Evolutionary conservation across 2,113 vertebrate species (phyloP), one percentile per base, ranked within the genome.

Genomic region (Macquaria australasica): DNA sequence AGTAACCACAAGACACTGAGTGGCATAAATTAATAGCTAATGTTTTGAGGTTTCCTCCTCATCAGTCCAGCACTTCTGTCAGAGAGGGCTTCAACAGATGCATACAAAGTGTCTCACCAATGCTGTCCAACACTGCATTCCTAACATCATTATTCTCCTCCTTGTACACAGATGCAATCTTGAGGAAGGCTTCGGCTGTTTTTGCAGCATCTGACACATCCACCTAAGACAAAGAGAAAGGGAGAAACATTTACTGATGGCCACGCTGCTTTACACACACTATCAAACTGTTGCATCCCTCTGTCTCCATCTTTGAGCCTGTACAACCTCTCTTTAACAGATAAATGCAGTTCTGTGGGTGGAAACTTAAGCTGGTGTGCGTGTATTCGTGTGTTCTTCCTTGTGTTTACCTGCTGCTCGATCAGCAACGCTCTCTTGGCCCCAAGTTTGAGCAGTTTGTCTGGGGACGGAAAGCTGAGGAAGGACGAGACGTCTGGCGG

Each of bases 121-220:
- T 79, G 66, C 93, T 96, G 56, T 96, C 95, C 93, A 96, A 81
- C 37, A 96, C 95, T 1, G 97, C 97, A 0, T 89, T 91, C 94
- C 96, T 97, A 51, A 99, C 96, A 1, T 96, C 96, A 0, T 89
- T 63, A 15, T 94, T 88, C 28, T 98, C 97, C 12, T 98, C 98
- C 89, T 97, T 98, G 92, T 97, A 99, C 87, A 99, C 97, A 0
- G 97, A 99, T 0, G 98, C 96, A 88, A 99, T 97, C 93, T 98
- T 98, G 74, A 99, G 93, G 73, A 99, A 97, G 53, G 96, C 94
- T 34, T 95, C 95, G 2, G 97, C 97, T 53, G 97, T 97, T 90
- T 97, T 97, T 48, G 95, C 89, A 1, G 96, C 94, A 37, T 99
- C 97, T 1, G 95, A 89, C 28, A 96, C 96, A 50, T 99, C 97